These are phyloP conservation scores for Gerris lacustris DNA, from an alignment of 2,888 invertebrate genomes.

Conservation along the genomic window DNA sequence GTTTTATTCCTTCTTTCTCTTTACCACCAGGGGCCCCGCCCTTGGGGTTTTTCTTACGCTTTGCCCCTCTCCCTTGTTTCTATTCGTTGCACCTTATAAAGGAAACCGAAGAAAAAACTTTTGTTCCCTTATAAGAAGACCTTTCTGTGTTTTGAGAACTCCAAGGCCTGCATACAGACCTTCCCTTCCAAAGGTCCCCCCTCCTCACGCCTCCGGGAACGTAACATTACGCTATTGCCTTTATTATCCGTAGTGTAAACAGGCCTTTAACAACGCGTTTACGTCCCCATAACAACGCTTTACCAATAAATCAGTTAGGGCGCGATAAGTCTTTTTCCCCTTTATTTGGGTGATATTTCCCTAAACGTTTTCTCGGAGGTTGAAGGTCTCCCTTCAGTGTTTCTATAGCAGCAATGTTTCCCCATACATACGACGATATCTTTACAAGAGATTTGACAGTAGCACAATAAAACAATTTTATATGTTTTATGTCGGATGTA, in stretches of 20 bases:
- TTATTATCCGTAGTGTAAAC: slow-evolving; percentile 3
- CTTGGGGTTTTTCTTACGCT: no score
- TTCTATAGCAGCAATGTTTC: background rate
- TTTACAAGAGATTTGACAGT: no score
- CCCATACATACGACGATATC: no score
- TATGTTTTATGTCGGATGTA: no score
- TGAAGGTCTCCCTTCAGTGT: background rate
- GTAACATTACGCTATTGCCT: slow-evolving; percentile 1
- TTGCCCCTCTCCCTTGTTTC: no score
- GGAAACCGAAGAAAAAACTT: background rate
- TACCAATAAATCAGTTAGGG: background rate
- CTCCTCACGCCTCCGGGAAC: background rate
- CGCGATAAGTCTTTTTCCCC: background rate
- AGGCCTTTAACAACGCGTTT: background rate
- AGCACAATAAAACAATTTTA: no score
- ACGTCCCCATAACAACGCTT: background rate
- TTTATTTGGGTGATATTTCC: background rate
- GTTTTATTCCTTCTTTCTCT: slow-evolving; percentile 2
- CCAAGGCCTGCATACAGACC: no score
- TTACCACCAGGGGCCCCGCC: background rate
- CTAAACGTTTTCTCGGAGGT: no score
- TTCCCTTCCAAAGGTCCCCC: no score
- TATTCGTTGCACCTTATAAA: background rate
- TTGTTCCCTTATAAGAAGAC: background rate
- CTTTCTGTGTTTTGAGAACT: background rate